phyloP scores from a whole-genome alignment of 2,113 vertebrate genomes.

The Cygnus atratus region DNA sequence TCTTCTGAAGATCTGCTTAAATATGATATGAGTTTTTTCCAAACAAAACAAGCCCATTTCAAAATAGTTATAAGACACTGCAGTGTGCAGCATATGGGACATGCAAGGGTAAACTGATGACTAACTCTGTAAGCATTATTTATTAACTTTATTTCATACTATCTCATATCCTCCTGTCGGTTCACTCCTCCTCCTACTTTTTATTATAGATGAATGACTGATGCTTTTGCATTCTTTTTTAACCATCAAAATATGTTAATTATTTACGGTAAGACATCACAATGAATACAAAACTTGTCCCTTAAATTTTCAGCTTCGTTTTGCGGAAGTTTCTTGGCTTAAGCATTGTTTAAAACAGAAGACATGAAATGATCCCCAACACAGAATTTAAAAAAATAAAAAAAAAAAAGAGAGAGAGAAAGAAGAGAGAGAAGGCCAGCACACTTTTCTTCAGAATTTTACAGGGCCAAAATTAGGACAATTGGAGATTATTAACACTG shows the following conservation, averaged over 20 bases:
- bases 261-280: background rate
- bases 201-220: conserved; percentile 34
- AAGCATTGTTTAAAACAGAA: background rate
- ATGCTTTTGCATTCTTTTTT: conserved; percentile 40
- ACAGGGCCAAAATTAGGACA: background rate
- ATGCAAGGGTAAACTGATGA: conserved; percentile 29
- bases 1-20: background rate
- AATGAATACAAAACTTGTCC: fast-evolving
- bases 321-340: background rate
- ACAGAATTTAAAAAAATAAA: background rate
- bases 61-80: background rate
- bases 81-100: background rate
- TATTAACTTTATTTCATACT: conserved; percentile 41
- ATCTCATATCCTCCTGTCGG: conserved; percentile 45
- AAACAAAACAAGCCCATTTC: background rate
- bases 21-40: background rate
- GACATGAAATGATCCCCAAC: background rate
- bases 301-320: background rate
- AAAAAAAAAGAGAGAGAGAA: background rate
- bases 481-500: background rate
- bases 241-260: conserved; percentile 39
- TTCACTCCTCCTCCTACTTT: background rate
- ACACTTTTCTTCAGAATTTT: background rate
- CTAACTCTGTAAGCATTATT: conserved; percentile 33
- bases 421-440: background rate